Base-by-base conservation (phyloP, 2,888 invertebrate genomes). In the Thelaira solivaga region DNA sequence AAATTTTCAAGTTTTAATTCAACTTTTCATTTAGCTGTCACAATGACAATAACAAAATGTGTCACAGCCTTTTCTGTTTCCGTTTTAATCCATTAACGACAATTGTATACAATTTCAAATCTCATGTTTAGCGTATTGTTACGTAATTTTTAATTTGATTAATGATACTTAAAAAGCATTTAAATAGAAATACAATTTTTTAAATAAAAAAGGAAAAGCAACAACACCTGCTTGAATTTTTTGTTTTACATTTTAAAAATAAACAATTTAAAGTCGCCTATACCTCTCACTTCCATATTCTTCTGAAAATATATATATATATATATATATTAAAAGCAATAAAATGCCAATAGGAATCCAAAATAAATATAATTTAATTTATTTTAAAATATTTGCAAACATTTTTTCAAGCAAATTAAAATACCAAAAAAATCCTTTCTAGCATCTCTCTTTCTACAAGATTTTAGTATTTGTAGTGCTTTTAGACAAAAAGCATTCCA, bases 91-190 rank as follows among this genome's bases (percentile, higher is more conserved):
- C 71, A 53, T 57, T n/a, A 72, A 80, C 82, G 82, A 82, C 82
- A 75, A 18, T 53, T 53, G 61, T 68, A 59, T 74, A 76, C 61
- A 68, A 75, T 75, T 77, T 75, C 73, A 79, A 71, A 62, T 80
- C 43, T 61, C 41, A 55, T 72, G 49, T 61, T 69, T 71, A 26
- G 36, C 41, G 36, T 49, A 53, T 41, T 81, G 80, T 86, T 85
- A 85, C 61, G 45, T 61, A 78, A 86, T 86, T 86, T n/a, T 86
- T 82, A 84, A 86, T 85, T 86, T 86, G 85, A 86, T 86, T 85
- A 85, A 85, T 85, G 84, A 85, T 83, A 81, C 80, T 82, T 74
- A 61, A 55, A 49, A 47, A 36, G n/a, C n/a, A n/a, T 36, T 45
- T 1, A 7, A 22, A 34, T 61, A 65, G 31, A 77, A 73, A 76